Percentiles rank a stretch among this genome's conserved stretches.
These are phyloP conservation scores for Chiridota heheva DNA, from an alignment of 35 echinoderm and acorn worm genomes.

Conservation along the genomic window DNA sequence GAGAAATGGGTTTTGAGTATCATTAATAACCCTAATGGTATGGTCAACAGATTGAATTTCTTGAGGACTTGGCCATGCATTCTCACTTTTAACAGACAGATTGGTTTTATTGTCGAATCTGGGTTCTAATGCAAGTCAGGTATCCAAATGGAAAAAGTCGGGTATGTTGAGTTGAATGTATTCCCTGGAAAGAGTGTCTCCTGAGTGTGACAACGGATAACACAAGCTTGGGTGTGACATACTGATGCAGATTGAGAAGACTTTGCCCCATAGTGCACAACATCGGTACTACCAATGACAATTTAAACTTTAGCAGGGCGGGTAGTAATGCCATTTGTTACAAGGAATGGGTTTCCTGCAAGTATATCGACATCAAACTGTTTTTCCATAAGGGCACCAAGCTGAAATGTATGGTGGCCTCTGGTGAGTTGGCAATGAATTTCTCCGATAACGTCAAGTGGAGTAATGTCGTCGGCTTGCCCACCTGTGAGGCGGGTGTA, in stretches of 20 bases:
- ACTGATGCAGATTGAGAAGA: not conserved
- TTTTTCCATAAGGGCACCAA: conserved; percentile 60
- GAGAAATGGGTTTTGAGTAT: too few species aligned
- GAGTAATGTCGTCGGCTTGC: conserved; percentile 78
- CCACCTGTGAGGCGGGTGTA: conserved; percentile 37
- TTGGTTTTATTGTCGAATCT: too few species aligned
- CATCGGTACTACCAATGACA: not conserved
- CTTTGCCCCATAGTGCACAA: not conserved
- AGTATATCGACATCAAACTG: conserved; percentile 69
- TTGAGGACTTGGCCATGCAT: too few species aligned
- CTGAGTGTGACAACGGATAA: conserved; percentile 6
- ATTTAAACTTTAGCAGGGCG: not conserved
- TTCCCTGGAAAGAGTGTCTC: not conserved
- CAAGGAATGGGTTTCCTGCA: conserved; percentile 62
- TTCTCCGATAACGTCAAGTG: conserved; percentile 51
- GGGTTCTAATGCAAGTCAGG: too few species aligned
- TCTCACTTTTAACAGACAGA: too few species aligned
- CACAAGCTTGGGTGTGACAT: not conserved
- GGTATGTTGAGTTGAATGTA: not conserved
- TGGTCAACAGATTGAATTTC: too few species aligned
- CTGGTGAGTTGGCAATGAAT: conserved; percentile 45
- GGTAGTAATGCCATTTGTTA: conserved; percentile 44
- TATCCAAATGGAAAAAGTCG: too few species aligned
- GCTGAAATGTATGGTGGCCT: conserved; percentile 25
- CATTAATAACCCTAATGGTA: too few species aligned